Percentiles rank a stretch among this genome's conserved stretches.
phyloP scores from a whole-genome alignment of 2,888 invertebrate genomes.

The Eupithecia subfuscata region DNA sequence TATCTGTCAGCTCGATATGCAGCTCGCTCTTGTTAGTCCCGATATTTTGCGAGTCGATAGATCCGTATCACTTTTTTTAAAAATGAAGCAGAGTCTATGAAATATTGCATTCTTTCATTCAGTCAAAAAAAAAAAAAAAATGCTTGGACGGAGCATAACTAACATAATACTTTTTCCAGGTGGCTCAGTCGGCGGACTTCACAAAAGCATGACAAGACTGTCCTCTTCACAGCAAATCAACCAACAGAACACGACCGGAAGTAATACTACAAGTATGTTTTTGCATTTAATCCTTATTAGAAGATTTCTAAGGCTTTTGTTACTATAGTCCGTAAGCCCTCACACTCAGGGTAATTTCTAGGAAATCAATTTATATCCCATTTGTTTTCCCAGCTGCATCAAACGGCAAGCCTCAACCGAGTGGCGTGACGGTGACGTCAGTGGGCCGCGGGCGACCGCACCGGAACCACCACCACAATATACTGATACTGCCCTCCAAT shows the following conservation, averaged over 20 bases:
- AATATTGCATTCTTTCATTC: too few species aligned
- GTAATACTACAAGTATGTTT: conserved; percentile 59
- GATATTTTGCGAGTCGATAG: too few species aligned
- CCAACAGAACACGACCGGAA: conserved; percentile 49
- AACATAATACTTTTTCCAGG: conserved; percentile 59
- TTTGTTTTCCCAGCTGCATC: conserved; percentile 21
- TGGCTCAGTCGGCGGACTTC: conserved; percentile 90
- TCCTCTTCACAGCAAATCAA: conserved; percentile 92
- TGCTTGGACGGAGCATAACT: background rate
- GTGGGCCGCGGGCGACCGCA: conserved; percentile 68
- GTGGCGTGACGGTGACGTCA: conserved; percentile 84
- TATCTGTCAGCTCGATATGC: too few species aligned
- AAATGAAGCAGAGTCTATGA: too few species aligned
- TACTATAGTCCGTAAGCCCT: too few species aligned
- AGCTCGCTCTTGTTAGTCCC: too few species aligned
- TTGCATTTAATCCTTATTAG: too few species aligned
- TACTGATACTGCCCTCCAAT: conserved; percentile 61
- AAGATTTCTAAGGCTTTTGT: too few species aligned
- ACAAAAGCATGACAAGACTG: conserved; percentile 92
- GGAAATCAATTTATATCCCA: too few species aligned
- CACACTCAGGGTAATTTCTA: too few species aligned
- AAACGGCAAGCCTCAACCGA: conserved; percentile 54
- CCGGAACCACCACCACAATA: conserved; percentile 83
- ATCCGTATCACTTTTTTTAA: too few species aligned
- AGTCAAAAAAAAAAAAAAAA: too few species aligned